phyloP scores from a whole-genome alignment of 1,140 invertebrate species.

The Notospermus geniculatus region DNA sequence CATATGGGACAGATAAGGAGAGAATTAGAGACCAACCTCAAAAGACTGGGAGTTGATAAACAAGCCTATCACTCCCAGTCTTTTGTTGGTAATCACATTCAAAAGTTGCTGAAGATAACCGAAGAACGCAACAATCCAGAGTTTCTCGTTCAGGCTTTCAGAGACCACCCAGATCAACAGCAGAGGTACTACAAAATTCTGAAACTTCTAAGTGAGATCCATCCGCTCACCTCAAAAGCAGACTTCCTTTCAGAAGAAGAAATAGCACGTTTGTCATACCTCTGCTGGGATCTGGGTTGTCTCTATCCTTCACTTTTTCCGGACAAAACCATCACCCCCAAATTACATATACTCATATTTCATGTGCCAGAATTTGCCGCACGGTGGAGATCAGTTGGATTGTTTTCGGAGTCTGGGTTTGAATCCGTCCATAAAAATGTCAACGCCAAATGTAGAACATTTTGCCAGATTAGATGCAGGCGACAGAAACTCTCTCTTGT shows the following conservation, averaged over 20 bases:
- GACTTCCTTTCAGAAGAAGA: neutral
- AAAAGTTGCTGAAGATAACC: neutral
- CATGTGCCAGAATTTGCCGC: slow-evolving; percentile 6
- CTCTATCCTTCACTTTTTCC: neutral
- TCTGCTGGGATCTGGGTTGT: slow-evolving; percentile 2
- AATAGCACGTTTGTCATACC: neutral
- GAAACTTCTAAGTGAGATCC: too few species aligned
- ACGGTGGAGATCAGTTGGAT: neutral
- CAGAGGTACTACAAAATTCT: too few species aligned
- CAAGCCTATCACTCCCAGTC: slow-evolving; percentile 8
- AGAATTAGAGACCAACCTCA: too few species aligned
- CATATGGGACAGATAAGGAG: too few species aligned
- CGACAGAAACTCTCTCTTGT: too few species aligned
- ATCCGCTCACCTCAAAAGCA: too few species aligned
- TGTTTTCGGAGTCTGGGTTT: neutral
- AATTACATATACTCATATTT: slow-evolving; percentile 2
- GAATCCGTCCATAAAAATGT: slow-evolving; percentile 1
- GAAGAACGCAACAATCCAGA: slow-evolving; percentile 3
- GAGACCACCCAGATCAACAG: too few species aligned
- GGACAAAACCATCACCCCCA: slow-evolving; percentile 5
- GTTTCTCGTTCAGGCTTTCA: too few species aligned
- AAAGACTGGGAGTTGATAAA: neutral
- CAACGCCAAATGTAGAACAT: neutral
- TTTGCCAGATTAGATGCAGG: neutral
- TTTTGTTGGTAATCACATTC: slow-evolving; percentile 11